These are phyloP conservation scores for Thumatha senex DNA, from an alignment of 2,888 invertebrate species.

Conservation along the genomic window DNA sequence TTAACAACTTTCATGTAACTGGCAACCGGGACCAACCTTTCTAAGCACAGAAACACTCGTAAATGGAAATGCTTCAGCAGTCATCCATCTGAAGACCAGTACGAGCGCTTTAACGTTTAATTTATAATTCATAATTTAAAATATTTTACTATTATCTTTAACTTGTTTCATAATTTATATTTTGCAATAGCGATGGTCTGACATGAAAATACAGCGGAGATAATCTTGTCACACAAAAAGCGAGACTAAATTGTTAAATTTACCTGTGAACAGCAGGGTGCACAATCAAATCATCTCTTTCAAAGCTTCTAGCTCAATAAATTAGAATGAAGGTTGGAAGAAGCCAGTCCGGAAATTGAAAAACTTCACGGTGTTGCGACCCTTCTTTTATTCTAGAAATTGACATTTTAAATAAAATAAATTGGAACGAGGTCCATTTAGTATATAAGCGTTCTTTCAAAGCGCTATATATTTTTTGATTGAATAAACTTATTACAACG, in stretches of 20 bases:
- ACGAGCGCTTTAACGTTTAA: too few species aligned
- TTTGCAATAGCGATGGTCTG: slow-evolving; percentile 49
- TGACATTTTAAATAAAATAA: slow-evolving; percentile 58
- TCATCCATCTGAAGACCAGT: too few species aligned
- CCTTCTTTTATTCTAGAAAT: slow-evolving; percentile 68
- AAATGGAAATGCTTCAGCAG: too few species aligned
- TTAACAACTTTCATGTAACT: too few species aligned
- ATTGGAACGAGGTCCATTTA: slow-evolving; percentile 37
- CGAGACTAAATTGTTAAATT: slow-evolving; percentile 72
- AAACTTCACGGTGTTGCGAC: slow-evolving; percentile 64
- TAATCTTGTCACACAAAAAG: slow-evolving; percentile 69
- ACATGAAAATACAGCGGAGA: slow-evolving; percentile 58
- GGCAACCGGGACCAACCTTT: too few species aligned
- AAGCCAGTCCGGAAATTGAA: slow-evolving; percentile 79
- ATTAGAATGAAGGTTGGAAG: slow-evolving; percentile 69
- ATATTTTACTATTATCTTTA: slow-evolving; percentile 12
- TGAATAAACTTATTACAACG: too few species aligned
- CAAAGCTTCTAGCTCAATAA: slow-evolving; percentile 70
- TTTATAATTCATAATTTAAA: too few species aligned
- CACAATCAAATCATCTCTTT: slow-evolving; percentile 72
- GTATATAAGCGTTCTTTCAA: slow-evolving; percentile 25
- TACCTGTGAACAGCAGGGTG: slow-evolving; percentile 72
- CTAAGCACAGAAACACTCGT: too few species aligned
- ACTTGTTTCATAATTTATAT: slow-evolving; percentile 30
- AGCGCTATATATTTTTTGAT: too few species aligned